Evolutionary conservation across 2,888 invertebrate species (phyloP).

Genomic region (Glaucopsyche alexis): DNA sequence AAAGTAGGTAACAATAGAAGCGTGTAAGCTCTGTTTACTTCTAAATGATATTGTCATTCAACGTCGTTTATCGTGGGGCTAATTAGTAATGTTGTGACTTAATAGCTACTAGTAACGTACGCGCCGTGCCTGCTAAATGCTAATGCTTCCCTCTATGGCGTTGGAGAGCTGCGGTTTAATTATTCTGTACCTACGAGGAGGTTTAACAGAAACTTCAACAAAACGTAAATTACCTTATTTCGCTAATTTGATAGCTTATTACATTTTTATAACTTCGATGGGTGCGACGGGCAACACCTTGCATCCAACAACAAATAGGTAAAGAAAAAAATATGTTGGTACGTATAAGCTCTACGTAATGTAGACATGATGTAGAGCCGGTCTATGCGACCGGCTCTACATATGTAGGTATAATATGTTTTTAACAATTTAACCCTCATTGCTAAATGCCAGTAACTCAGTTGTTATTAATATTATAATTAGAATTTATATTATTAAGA

Average conservation of each 20-base stretch:
- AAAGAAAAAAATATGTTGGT: no score
- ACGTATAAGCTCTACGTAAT: no score
- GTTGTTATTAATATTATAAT: no score
- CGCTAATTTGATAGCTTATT: neutral
- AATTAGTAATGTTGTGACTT: slow-evolving; percentile 44
- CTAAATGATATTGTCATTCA: slow-evolving; percentile 39
- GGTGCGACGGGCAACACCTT: no score
- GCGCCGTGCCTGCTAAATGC: slow-evolving; percentile 17
- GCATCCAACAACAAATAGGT: no score
- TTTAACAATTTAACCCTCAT: no score
- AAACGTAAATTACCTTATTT: neutral
- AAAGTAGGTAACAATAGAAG: slow-evolving; percentile 21
- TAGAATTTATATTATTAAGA: no score
- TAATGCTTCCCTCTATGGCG: slow-evolving; percentile 12
- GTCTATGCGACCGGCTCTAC: no score
- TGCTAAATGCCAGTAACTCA: no score
- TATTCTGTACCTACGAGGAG: neutral
- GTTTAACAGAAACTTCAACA: neutral
- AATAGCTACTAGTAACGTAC: slow-evolving; percentile 30
- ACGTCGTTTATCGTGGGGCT: slow-evolving; percentile 39
- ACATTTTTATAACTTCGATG: no score
- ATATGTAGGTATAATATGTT: no score
- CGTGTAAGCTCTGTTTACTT: slow-evolving; percentile 38
- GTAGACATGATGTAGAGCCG: no score
- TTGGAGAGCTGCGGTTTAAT: neutral